Conservation (phyloP, 2,888 invertebrate genomes). For the Tupiocoris notatus region DNA sequence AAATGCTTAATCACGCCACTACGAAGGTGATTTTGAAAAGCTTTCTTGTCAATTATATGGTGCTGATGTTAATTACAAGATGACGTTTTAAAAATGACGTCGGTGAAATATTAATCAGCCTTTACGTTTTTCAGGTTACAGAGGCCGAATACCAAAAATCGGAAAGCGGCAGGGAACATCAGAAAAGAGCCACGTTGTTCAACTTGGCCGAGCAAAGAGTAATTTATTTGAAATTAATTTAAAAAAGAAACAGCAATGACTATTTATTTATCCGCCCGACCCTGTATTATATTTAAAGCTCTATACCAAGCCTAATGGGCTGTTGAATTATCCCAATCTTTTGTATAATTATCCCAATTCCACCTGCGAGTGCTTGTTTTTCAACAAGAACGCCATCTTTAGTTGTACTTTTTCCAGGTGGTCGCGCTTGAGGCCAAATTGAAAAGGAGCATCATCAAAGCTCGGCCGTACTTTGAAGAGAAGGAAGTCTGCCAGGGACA, state of each 20-base stretch:
- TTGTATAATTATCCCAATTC: no score
- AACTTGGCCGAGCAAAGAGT: slow-evolving; percentile 78
- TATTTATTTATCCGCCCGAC: neutral
- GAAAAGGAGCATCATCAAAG: slow-evolving; percentile 78
- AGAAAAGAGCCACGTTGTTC: slow-evolving; percentile 74
- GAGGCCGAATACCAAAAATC: slow-evolving; percentile 90
- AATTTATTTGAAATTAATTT: slow-evolving; percentile 41
- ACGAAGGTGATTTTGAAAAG: slow-evolving; percentile 66
- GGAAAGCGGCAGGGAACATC: slow-evolving; percentile 84
- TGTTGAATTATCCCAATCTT: no score
- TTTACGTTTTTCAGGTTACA: slow-evolving; percentile 67
- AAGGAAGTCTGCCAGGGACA: slow-evolving; percentile 83
- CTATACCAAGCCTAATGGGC: no score
- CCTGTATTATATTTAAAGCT: no score
- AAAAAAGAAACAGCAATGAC: neutral
- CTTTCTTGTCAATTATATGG: neutral
- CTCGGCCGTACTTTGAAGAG: slow-evolving; percentile 87
- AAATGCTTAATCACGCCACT: slow-evolving; percentile 93
- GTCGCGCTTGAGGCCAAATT: slow-evolving; percentile 79
- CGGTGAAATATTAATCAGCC: no score
- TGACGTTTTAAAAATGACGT: no score
- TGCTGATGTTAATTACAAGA: no score
- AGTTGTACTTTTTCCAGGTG: slow-evolving; percentile 57
- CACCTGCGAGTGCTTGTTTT: no score
- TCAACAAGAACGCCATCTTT: no score